Evolutionary conservation across 2,113 vertebrate genomes (phyloP).

Genomic region (Hiodon alosoides): DNA sequence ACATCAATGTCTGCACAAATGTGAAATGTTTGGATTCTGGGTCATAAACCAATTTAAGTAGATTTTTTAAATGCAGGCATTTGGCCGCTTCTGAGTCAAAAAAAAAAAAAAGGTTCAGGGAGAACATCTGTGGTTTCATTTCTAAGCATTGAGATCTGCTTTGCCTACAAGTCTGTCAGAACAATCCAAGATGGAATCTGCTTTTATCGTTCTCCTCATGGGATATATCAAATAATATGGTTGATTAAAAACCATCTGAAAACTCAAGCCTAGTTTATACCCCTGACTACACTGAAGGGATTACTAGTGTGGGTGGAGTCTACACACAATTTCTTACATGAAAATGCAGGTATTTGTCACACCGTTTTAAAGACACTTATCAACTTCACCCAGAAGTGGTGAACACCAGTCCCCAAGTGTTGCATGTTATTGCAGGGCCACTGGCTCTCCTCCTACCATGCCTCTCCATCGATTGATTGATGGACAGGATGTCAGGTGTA

Average conservation of each 20-base stretch:
- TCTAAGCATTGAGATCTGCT: neutral
- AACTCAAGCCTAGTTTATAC: slow-evolving; percentile 22
- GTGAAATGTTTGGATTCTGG: neutral
- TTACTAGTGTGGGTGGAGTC: slow-evolving; percentile 3
- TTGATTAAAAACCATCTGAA: slow-evolving; percentile 28
- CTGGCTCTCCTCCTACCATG: too few relatives aligned
- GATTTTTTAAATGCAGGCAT: too few relatives aligned
- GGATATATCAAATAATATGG: slow-evolving; percentile 20
- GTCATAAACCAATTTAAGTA: neutral
- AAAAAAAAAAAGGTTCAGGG: slow-evolving; percentile 6
- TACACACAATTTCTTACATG: neutral
- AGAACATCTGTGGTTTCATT: slow-evolving; percentile 19
- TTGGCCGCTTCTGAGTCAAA: neutral
- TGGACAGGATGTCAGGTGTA: too few relatives aligned
- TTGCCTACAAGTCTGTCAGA: slow-evolving; percentile 14
- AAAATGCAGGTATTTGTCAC: neutral
- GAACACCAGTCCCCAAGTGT: too few relatives aligned
- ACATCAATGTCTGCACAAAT: too few relatives aligned
- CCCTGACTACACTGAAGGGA: slow-evolving; percentile 13
- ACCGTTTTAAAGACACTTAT: neutral
- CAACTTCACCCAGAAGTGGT: too few relatives aligned
- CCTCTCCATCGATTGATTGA: too few relatives aligned
- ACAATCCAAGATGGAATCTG: slow-evolving; percentile 6
- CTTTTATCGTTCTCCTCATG: slow-evolving; percentile 5
- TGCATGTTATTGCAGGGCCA: too few relatives aligned